phyloP scores from a whole-genome alignment of 1,140 invertebrate species.

The Leptoteleia sp. region DNA sequence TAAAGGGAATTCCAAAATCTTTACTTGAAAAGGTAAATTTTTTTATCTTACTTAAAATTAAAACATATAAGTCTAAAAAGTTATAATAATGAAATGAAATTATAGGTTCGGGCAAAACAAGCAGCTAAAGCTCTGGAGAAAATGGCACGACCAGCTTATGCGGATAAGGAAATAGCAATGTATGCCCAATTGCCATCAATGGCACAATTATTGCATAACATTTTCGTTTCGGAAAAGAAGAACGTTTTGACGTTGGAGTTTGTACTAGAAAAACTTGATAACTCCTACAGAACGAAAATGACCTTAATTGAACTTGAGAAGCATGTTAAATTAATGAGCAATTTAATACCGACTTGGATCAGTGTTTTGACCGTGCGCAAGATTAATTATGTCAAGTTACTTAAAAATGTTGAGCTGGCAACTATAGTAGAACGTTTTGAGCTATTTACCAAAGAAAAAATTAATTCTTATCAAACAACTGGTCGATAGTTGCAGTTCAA shows the following conservation, averaged over 20 bases:
- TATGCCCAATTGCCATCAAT: slow-evolving; percentile 91
- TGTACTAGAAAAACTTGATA: slow-evolving; percentile 89
- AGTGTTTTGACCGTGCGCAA: slow-evolving; percentile 87
- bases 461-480: slow-evolving; percentile 34
- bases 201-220: slow-evolving; percentile 89
- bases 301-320: slow-evolving; percentile 86
- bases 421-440: slow-evolving; percentile 85
- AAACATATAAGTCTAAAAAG: no score
- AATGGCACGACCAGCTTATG: slow-evolving; percentile 90
- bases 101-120: slow-evolving; percentile 91
- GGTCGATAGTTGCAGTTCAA: no score
- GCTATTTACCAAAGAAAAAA: slow-evolving; percentile 81
- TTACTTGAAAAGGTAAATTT: slow-evolving; percentile 88
- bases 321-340: slow-evolving; percentile 87
- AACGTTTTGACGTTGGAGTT: slow-evolving; percentile 88
- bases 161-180: slow-evolving; percentile 87
- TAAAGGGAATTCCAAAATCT: slow-evolving; percentile 91
- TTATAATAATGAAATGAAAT: no score
- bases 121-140: slow-evolving; percentile 90
- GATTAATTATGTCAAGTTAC: slow-evolving; percentile 88
- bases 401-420: slow-evolving; percentile 85
- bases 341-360: slow-evolving; percentile 88
- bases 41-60: no score
- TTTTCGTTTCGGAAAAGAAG: slow-evolving; percentile 94
- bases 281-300: slow-evolving; percentile 89